Percentiles rank a stretch among this genome's conserved stretches.
phyloP scores from a whole-genome alignment of 1,140 invertebrate species.

The Drosophila orosa region DNA sequence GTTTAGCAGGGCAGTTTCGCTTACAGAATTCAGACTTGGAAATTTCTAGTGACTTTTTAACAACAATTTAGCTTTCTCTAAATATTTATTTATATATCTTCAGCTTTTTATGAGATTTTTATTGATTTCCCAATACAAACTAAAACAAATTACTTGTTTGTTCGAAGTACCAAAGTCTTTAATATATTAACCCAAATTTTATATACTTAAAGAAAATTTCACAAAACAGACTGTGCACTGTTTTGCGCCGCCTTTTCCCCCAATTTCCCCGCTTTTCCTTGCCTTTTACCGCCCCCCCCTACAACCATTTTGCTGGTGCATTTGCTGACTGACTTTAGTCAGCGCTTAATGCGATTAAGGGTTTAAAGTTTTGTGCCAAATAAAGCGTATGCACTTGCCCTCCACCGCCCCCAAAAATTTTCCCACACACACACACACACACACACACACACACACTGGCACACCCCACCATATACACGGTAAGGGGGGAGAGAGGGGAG shows the following conservation, averaged over 20 bases:
- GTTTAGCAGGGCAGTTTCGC: too few species aligned
- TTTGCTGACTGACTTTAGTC: constrained; percentile 55
- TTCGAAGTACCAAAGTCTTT: background rate
- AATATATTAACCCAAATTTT: background rate
- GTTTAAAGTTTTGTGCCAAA: constrained; percentile 78
- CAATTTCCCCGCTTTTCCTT: background rate
- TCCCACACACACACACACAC: background rate
- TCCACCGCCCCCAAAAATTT: background rate
- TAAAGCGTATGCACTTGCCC: constrained; percentile 56
- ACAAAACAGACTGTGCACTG: constrained; percentile 1
- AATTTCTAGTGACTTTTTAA: background rate
- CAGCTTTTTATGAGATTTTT: background rate
- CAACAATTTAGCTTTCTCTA: background rate
- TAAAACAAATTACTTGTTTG: too few species aligned
- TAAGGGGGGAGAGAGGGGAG: too few species aligned
- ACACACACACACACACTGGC: background rate
- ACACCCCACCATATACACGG: background rate
- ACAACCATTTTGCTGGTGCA: constrained; percentile 1
- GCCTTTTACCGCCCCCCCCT: background rate
- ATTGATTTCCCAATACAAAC: background rate
- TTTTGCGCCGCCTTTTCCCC: background rate
- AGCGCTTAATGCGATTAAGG: constrained; percentile 80
- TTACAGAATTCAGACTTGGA: too few species aligned
- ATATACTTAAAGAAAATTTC: constrained; percentile 1
- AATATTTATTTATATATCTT: background rate